Evolutionary conservation across 2,888 invertebrate species (phyloP).

Genomic region (Dicroscelio sp.): DNA sequence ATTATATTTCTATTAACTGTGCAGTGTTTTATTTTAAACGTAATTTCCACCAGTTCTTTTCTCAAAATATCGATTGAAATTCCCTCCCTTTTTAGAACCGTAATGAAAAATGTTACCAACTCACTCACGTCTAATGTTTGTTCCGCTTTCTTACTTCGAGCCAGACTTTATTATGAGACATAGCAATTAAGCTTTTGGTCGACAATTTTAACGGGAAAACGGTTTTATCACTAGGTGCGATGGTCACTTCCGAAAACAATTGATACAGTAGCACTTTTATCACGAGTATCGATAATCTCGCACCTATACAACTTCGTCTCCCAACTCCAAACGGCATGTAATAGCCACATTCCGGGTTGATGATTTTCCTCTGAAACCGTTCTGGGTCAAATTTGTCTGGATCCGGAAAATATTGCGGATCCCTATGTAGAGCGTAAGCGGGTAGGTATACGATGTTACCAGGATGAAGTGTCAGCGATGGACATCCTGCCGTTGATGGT

Average conservation of each 20-base stretch:
- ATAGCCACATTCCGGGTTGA: slow-evolving; percentile 71
- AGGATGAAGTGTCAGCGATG: slow-evolving; percentile 87
- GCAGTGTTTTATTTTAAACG: too few species aligned
- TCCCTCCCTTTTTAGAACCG: too few species aligned
- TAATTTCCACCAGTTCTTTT: too few species aligned
- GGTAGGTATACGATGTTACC: slow-evolving; percentile 81
- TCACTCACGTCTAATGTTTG: slow-evolving; percentile 27
- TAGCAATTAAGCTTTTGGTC: slow-evolving; percentile 57
- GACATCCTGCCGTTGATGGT: slow-evolving; percentile 86
- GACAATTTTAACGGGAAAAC: slow-evolving; percentile 89
- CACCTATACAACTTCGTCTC: slow-evolving; percentile 90
- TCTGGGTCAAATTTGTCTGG: slow-evolving; percentile 75
- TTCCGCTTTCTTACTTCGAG: slow-evolving; percentile 74
- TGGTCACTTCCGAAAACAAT: slow-evolving; percentile 80
- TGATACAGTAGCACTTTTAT: slow-evolving; percentile 86
- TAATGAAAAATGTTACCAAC: too few species aligned
- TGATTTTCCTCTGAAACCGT: slow-evolving; percentile 61
- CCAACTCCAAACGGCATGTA: slow-evolving; percentile 91
- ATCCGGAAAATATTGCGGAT: slow-evolving; percentile 60
- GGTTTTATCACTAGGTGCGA: slow-evolving; percentile 90
- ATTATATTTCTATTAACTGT: too few species aligned
- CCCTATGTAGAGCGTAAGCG: slow-evolving; percentile 54
- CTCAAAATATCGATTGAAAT: too few species aligned
- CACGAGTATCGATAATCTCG: slow-evolving; percentile 84
- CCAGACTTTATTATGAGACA: slow-evolving; percentile 82